These are phyloP conservation scores for Lethenteron camtschaticum DNA, from an alignment of 2,113 vertebrate species.

Conservation along the genomic window DNA sequence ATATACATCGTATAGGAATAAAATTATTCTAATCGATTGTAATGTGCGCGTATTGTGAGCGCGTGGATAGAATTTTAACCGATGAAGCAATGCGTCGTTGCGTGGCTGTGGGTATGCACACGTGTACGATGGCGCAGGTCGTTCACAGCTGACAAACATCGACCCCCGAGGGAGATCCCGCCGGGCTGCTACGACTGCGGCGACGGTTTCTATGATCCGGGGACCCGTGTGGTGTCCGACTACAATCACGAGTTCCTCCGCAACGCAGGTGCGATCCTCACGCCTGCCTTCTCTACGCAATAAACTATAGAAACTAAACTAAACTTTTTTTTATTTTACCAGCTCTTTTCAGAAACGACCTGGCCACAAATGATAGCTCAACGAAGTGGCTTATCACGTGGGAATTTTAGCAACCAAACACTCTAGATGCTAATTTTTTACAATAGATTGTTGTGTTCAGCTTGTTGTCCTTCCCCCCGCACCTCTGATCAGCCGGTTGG, in stretches of 20 bases:
- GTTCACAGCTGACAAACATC: slow-evolving; percentile 45
- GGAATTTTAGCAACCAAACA: too few relatives aligned
- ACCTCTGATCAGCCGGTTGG: too few relatives aligned
- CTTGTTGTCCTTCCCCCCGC: too few relatives aligned
- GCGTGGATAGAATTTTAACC: neutral
- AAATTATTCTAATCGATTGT: neutral
- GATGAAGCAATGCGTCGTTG: neutral
- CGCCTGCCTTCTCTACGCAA: slow-evolving; percentile 15
- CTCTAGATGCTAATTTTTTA: too few relatives aligned
- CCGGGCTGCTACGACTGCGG: slow-evolving; percentile 57
- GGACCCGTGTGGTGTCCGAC: slow-evolving; percentile 35
- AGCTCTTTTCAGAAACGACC: too few relatives aligned
- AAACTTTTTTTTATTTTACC: too few relatives aligned
- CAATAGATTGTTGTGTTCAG: too few relatives aligned
- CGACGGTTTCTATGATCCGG: slow-evolving; percentile 67
- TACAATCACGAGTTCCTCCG: slow-evolving; percentile 40
- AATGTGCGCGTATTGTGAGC: neutral
- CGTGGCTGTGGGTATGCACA: slow-evolving; percentile 4
- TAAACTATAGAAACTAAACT: neutral
- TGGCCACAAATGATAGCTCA: too few relatives aligned
- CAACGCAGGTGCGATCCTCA: slow-evolving; percentile 38
- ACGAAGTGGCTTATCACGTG: too few relatives aligned
- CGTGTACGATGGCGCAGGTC: slow-evolving; percentile 22
- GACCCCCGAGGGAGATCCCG: slow-evolving; percentile 42
- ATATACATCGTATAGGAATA: neutral